Conservation (phyloP, 2,888 invertebrate genomes). For the Cerceris ruficornis region DNA sequence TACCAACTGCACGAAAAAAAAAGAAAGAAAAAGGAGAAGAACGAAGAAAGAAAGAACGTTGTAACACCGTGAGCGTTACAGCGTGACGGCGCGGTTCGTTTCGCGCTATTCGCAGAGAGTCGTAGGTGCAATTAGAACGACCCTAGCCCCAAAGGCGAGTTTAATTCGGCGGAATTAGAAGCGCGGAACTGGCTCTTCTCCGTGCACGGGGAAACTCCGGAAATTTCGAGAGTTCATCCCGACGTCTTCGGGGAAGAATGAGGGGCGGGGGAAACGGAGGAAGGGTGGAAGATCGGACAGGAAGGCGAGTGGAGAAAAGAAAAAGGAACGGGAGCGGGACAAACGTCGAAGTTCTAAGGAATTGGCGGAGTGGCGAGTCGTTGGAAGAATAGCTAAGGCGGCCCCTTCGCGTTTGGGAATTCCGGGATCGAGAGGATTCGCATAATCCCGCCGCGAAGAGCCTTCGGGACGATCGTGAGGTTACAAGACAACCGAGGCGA, state of each 20-base stretch:
- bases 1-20: not conserved
- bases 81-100: conserved; percentile 14
- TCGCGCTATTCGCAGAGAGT: conserved; percentile 13
- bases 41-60: not conserved
- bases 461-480: conserved; percentile 25
- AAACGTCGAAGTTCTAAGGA: conserved; percentile 61
- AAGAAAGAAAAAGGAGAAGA: not conserved
- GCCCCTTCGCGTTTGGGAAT: conserved; percentile 48
- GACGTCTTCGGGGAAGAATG: conserved; percentile 30
- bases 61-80: not conserved
- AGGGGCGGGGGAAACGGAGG: conserved; percentile 33
- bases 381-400: conserved; percentile 60
- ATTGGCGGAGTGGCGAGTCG: conserved; percentile 52
- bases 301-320: conserved; percentile 24
- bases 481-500: conserved; percentile 16
- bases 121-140: conserved; percentile 66
- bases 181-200: conserved; percentile 63
- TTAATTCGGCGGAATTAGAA: conserved; percentile 71
- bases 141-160: conserved; percentile 56
- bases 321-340: conserved; percentile 45
- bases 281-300: conserved; percentile 23
- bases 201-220: conserved; percentile 57
- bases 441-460: conserved; percentile 44
- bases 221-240: conserved; percentile 64
- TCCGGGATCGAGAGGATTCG: conserved; percentile 47